These are phyloP conservation scores for Silvanus unidentatus DNA, from an alignment of 2,888 invertebrate genomes.

Conservation along the genomic window DNA sequence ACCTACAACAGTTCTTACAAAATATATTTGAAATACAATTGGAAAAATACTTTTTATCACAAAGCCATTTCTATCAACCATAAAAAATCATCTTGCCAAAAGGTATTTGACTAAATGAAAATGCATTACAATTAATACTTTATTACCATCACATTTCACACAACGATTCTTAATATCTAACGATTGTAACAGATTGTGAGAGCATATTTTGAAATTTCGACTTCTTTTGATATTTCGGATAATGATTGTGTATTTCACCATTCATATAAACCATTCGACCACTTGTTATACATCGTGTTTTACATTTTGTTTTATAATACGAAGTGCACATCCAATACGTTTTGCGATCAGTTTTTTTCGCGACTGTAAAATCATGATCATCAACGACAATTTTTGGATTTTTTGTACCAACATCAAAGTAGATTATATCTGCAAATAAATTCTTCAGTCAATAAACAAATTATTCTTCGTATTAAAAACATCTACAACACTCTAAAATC, in stretches of 20 bases:
- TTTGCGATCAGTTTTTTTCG: conserved; percentile 26
- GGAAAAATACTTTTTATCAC: too few relatives aligned
- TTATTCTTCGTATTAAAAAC: background rate
- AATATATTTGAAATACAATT: too few relatives aligned
- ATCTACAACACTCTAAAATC: conserved; percentile 1
- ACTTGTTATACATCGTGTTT: conserved; percentile 27
- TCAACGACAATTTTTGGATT: conserved; percentile 32
- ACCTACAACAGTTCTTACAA: too few relatives aligned
- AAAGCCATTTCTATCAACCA: too few relatives aligned
- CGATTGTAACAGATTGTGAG: conserved; percentile 28
- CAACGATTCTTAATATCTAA: conserved; percentile 1
- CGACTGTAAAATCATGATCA: conserved; percentile 30
- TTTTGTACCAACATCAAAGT: conserved; percentile 28
- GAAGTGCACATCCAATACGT: conserved; percentile 31
- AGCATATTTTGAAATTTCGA: conserved; percentile 26
- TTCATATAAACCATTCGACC: conserved; percentile 28
- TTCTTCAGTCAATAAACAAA: background rate
- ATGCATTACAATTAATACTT: too few relatives aligned
- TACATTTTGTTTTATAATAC: conserved; percentile 32
- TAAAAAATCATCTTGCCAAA: too few relatives aligned
- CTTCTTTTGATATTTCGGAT: conserved; percentile 19
- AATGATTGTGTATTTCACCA: conserved; percentile 27
- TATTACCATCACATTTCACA: too few relatives aligned
- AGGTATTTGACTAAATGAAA: too few relatives aligned
- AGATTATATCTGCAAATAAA: conserved; percentile 26